phyloP scores from a whole-genome alignment of 1,140 invertebrate species.

The Anastatus disparis region DNA sequence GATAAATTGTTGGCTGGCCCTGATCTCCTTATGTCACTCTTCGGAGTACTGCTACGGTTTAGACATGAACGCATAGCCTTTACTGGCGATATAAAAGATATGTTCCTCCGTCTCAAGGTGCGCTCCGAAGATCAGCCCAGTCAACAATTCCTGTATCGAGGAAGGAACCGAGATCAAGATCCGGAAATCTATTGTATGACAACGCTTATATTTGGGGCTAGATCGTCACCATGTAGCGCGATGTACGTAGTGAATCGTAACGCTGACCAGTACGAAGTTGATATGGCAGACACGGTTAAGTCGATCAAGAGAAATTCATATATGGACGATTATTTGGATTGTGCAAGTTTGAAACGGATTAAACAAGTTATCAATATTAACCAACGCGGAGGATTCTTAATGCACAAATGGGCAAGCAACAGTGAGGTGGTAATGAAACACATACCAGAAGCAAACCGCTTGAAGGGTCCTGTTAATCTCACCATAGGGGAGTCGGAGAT shows the following conservation, averaged over 20 bases:
- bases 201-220: conserved; percentile 43
- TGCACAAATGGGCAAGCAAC: not conserved
- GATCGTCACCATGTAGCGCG: conserved; percentile 50
- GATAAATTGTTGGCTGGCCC: not conserved
- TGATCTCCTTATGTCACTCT: not conserved
- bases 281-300: not conserved
- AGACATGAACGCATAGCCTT: not conserved
- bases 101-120: not conserved
- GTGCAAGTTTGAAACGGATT: not conserved
- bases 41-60: not conserved
- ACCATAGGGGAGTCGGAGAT: not conserved
- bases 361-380: not conserved
- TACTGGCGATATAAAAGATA: not conserved
- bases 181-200: not conserved
- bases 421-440: not conserved
- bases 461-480: not conserved
- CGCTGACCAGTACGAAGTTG: not conserved
- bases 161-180: not conserved
- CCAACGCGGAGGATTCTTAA: not conserved
- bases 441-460: not conserved
- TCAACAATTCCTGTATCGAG: not conserved
- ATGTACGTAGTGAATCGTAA: conserved; percentile 50
- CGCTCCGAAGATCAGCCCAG: not conserved
- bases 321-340: conserved; percentile 2
- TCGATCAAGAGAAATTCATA: not conserved